These are phyloP conservation scores for Pseudopleuronectes americanus DNA, from an alignment of 2,797 vertebrate genomes.

Conservation along the genomic window DNA sequence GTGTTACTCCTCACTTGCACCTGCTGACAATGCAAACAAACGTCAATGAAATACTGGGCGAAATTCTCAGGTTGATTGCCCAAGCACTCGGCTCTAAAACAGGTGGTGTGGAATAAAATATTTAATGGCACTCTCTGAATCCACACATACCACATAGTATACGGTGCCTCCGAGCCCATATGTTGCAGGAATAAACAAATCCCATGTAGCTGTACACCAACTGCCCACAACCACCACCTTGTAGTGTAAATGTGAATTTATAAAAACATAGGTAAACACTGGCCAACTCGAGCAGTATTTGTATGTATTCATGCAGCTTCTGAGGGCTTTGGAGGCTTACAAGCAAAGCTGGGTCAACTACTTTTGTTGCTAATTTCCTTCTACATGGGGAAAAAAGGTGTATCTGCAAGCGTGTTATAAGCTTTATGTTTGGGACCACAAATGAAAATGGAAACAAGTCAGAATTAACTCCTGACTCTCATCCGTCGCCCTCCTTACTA, in stretches of 20 bases:
- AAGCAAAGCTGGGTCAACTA: conserved; percentile 7
- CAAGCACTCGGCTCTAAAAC: conserved; percentile 41
- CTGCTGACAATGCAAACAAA: conserved; percentile 57
- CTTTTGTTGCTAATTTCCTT: conserved; percentile 43
- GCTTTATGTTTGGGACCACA: conserved; percentile 31
- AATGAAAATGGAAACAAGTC: conserved; percentile 21
- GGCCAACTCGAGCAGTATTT: conserved; percentile 1
- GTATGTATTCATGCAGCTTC: conserved; percentile 16
- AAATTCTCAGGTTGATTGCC: conserved; percentile 49
- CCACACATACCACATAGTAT: conserved; percentile 31
- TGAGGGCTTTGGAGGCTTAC: conserved; percentile 43
- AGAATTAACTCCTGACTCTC: conserved; percentile 15
- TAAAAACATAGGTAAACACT: conserved; percentile 3
- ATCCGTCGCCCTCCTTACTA: background rate
- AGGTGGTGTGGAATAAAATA: conserved; percentile 72
- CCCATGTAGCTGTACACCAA: background rate
- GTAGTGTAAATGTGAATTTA: conserved; percentile 4
- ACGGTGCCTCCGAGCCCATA: conserved; percentile 44
- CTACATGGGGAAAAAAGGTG: conserved; percentile 16
- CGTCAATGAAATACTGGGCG: conserved; percentile 35
- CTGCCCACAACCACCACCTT: background rate
- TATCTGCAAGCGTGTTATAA: conserved; percentile 14
- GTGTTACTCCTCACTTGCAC: conserved; percentile 11
- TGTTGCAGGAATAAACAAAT: conserved; percentile 49
- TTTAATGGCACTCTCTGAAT: conserved; percentile 61